Percentiles rank a stretch among this genome's conserved stretches.
Conservation (phyloP, 2,113 vertebrate species). For the Myrmecophaga tridactyla region DNA sequence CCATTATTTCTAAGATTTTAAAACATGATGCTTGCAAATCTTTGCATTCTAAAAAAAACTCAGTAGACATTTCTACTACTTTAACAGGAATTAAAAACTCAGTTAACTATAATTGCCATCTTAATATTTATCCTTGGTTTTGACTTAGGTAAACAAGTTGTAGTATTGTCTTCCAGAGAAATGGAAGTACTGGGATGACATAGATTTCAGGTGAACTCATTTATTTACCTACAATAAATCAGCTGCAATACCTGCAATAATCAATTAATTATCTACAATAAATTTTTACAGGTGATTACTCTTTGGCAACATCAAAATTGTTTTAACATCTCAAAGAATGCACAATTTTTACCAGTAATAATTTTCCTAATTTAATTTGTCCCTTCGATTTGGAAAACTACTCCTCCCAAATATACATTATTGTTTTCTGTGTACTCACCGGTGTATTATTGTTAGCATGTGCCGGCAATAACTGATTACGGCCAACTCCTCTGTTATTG, state of each 20-base stretch:
- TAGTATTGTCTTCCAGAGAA: background rate
- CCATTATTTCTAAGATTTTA: background rate
- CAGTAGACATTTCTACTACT: background rate
- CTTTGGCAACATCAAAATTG: background rate
- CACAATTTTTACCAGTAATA: background rate
- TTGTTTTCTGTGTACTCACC: constrained; percentile 31
- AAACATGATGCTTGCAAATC: background rate
- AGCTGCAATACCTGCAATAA: too few species aligned
- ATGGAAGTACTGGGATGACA: background rate
- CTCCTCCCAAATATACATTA: background rate
- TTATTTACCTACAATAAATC: background rate
- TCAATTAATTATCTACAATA: background rate
- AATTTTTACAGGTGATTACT: background rate
- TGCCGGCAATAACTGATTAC: background rate
- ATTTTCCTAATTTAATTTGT: constrained; percentile 50
- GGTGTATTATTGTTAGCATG: background rate
- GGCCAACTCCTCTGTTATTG: constrained; percentile 13
- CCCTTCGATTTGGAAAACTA: constrained; percentile 30
- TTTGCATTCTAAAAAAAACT: background rate
- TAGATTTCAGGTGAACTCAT: background rate
- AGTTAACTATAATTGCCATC: background rate
- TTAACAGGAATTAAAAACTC: background rate
- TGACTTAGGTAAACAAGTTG: background rate
- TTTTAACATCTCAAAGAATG: constrained; percentile 39
- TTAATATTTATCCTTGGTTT: constrained; percentile 18